These are phyloP conservation scores for Xestia rhomboidea DNA, from an alignment of 2,888 invertebrate genomes.

Conservation along the genomic window DNA sequence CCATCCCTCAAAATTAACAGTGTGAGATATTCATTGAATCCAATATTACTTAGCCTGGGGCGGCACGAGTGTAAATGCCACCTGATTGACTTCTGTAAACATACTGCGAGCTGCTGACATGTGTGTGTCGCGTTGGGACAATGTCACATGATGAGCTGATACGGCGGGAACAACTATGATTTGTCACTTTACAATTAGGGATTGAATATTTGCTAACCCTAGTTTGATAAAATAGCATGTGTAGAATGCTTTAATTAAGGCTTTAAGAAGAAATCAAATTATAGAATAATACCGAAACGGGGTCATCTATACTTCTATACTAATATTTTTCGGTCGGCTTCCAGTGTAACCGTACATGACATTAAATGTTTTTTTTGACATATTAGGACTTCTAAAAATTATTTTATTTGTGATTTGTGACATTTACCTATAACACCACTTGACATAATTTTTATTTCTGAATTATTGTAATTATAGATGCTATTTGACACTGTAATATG, in stretches of 20 bases:
- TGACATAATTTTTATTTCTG: too few species aligned
- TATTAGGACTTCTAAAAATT: too few species aligned
- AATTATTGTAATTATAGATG: too few species aligned
- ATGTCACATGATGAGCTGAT: slow-evolving; percentile 32
- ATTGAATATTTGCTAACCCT: neutral
- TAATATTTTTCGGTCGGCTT: too few species aligned
- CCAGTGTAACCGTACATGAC: too few species aligned
- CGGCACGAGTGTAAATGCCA: slow-evolving; percentile 59
- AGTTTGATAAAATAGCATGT: neutral
- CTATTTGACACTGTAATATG: too few species aligned
- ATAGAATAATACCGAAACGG: neutral
- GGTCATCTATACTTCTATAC: neutral
- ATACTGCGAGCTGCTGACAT: slow-evolving; percentile 27
- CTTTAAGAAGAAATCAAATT: too few species aligned
- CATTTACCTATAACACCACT: too few species aligned
- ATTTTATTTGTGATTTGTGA: too few species aligned
- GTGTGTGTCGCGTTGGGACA: slow-evolving; percentile 1
- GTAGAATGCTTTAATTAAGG: neutral
- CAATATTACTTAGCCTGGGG: slow-evolving; percentile 64
- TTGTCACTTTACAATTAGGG: neutral
- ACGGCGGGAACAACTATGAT: neutral
- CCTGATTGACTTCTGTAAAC: slow-evolving; percentile 71
- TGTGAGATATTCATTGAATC: slow-evolving; percentile 70
- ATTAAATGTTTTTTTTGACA: too few species aligned
- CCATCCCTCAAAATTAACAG: slow-evolving; percentile 66